phyloP scores from a whole-genome alignment of 1,140 invertebrate genomes.

The Habropoda laboriosa region DNA sequence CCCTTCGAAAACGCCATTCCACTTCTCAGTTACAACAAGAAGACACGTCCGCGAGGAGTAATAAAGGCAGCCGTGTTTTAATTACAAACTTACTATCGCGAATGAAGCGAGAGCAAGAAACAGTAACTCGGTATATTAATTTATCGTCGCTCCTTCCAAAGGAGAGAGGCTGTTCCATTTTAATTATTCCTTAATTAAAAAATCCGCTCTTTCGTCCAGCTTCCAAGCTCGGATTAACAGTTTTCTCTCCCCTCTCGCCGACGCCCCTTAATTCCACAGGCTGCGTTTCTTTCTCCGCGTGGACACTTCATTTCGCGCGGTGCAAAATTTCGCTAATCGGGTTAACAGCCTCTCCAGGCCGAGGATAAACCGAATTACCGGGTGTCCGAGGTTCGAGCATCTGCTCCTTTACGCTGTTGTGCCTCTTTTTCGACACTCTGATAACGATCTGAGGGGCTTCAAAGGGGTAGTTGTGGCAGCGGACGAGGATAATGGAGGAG shows the following conservation, averaged over 20 bases:
- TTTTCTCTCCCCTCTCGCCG: background rate
- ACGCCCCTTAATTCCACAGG: background rate
- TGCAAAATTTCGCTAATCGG: constrained; percentile 20
- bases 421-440: background rate
- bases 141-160: constrained; percentile 66
- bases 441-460: background rate
- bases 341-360: constrained; percentile 9
- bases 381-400: constrained; percentile 6
- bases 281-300: background rate
- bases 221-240: constrained; percentile 26
- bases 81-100: constrained; percentile 71
- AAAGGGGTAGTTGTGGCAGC: background rate
- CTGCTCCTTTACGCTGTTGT: background rate
- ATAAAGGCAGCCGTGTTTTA: constrained; percentile 62
- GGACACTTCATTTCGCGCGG: background rate
- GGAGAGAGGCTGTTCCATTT: constrained; percentile 65
- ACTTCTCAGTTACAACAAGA: background rate
- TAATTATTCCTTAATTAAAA: constrained; percentile 77
- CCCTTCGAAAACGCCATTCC: background rate
- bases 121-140: constrained; percentile 73
- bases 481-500: background rate
- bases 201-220: constrained; percentile 14
- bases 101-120: constrained; percentile 52
- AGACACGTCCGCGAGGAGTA: background rate
- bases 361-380: constrained; percentile 47